phyloP scores from a whole-genome alignment of 2,888 invertebrate species.

The Xanthorhoe spadicearia region DNA sequence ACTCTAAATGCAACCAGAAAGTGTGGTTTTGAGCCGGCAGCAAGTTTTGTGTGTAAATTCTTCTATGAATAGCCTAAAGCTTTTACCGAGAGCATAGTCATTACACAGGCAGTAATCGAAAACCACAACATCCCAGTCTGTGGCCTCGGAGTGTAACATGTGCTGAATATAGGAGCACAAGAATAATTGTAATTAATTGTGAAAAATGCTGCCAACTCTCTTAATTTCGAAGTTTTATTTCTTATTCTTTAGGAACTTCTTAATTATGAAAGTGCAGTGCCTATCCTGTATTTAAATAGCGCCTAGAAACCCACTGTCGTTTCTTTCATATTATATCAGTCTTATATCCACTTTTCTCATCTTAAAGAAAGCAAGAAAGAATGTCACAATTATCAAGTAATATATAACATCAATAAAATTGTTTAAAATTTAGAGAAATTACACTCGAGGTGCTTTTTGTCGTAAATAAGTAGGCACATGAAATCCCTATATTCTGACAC shows the following conservation, averaged over 20 bases:
- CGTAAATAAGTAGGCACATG: not conserved
- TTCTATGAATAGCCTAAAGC: conserved; percentile 56
- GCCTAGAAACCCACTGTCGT: not conserved
- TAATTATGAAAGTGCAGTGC: no score
- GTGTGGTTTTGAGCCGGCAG: not conserved
- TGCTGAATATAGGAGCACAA: conserved; percentile 70
- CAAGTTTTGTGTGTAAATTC: conserved; percentile 12
- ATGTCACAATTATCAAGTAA: not conserved
- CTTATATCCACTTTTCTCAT: no score
- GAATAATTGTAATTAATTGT: conserved; percentile 67
- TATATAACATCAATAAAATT: no score
- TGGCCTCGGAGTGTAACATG: conserved; percentile 71
- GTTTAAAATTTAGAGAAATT: no score
- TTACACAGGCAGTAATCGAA: conserved; percentile 69
- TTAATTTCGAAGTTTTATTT: not conserved
- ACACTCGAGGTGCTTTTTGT: no score
- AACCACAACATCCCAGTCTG: conserved; percentile 74
- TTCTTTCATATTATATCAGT: no score
- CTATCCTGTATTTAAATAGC: no score
- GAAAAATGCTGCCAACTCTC: conserved; percentile 16
- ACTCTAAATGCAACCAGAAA: not conserved
- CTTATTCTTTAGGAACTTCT: not conserved
- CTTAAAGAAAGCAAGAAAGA: no score
- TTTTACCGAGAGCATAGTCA: conserved; percentile 59
- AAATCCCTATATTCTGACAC: not conserved